Percentiles rank a stretch among this genome's conserved stretches.
These are phyloP conservation scores for Esox masquinongy DNA, from an alignment of 2,797 vertebrate genomes.

Conservation along the genomic window DNA sequence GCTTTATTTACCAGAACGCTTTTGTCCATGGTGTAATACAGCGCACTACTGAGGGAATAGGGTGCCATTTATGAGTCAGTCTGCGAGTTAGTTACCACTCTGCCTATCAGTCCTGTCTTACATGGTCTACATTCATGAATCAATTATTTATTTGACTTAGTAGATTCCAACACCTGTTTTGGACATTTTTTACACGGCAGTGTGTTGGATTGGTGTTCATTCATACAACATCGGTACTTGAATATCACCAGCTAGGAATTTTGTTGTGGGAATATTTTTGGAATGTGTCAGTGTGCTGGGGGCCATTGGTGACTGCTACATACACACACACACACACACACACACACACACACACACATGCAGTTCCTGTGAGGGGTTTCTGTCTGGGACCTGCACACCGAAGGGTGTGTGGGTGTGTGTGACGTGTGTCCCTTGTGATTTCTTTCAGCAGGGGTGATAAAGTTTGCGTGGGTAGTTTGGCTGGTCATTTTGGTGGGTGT, in stretches of 20 bases:
- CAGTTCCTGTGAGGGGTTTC: constrained; percentile 55
- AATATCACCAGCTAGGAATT: background rate
- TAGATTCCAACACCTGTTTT: too few relatives aligned
- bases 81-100: too few relatives aligned
- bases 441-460: too few relatives aligned
- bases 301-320: background rate
- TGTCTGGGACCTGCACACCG: constrained; percentile 60
- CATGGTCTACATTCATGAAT: too few relatives aligned
- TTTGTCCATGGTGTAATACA: background rate
- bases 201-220: background rate
- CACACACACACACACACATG: background rate
- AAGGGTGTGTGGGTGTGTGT: too few relatives aligned
- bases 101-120: too few relatives aligned
- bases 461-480: too few relatives aligned
- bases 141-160: too few relatives aligned
- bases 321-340: too few relatives aligned
- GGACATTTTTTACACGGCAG: too few relatives aligned
- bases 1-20: background rate
- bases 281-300: constrained; percentile 7
- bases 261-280: constrained; percentile 7
- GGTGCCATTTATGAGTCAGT: background rate
- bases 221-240: background rate
- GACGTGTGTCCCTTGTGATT: too few relatives aligned
- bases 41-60: background rate
- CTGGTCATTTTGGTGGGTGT: too few relatives aligned